These are phyloP conservation scores for Lasius platythorax DNA, from an alignment of 2,888 invertebrate species.

Conservation along the genomic window DNA sequence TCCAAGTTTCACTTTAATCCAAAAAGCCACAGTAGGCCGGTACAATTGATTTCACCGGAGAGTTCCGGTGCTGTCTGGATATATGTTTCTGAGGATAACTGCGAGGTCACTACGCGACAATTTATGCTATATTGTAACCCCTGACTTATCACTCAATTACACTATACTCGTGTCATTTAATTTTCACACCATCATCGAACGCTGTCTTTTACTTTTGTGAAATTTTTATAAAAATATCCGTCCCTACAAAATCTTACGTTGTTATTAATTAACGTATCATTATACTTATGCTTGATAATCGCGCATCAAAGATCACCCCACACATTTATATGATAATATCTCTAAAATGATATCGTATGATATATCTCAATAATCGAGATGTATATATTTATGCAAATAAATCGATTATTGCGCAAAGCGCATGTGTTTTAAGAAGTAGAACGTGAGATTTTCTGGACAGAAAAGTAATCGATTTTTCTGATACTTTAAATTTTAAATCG, in stretches of 20 bases:
- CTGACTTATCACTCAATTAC: slow-evolving; percentile 9
- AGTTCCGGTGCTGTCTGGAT: slow-evolving; percentile 51
- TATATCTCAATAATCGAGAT: not conserved
- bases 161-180: not conserved
- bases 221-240: not conserved
- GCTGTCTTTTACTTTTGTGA: not conserved
- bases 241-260: not conserved
- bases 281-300: not conserved
- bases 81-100: slow-evolving; percentile 39
- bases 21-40: slow-evolving; percentile 84
- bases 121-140: slow-evolving; percentile 4
- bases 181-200: not conserved
- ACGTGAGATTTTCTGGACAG: not conserved
- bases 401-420: not conserved
- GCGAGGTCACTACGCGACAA: not conserved
- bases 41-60: slow-evolving; percentile 82
- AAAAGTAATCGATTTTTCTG: not conserved
- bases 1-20: slow-evolving; percentile 86
- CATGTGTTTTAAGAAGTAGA: not conserved
- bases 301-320: not conserved
- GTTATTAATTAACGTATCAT: not conserved
- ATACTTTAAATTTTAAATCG: not conserved
- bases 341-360: not conserved
- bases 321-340: slow-evolving; percentile 16
- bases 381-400: not conserved